These are phyloP conservation scores for Amblyteles armatorius DNA, from an alignment of 2,888 invertebrate genomes.

Conservation along the genomic window DNA sequence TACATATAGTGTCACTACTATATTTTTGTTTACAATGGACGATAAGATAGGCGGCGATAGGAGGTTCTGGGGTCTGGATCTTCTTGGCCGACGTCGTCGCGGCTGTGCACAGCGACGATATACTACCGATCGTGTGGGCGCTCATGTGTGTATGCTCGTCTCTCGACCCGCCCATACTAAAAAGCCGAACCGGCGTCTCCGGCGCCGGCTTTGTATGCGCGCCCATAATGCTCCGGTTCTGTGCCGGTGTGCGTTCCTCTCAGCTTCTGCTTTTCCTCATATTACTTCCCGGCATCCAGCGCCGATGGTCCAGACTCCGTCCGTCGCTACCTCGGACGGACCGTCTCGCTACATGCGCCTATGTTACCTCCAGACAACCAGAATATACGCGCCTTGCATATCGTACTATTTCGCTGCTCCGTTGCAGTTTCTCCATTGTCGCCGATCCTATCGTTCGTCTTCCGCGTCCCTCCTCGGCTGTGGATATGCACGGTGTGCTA, in stretches of 20 bases:
- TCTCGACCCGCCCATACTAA: conserved; percentile 49
- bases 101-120: conserved; percentile 9
- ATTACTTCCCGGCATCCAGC: conserved; percentile 56
- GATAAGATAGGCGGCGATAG: conserved; percentile 49
- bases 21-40: conserved; percentile 40
- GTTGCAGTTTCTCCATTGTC: conserved; percentile 1
- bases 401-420: conserved; percentile 57
- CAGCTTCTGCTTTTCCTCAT: conserved; percentile 59
- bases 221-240: conserved; percentile 70
- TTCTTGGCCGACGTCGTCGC: conserved; percentile 29
- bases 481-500: conserved; percentile 26
- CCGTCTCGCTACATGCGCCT: background rate
- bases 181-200: conserved; percentile 73
- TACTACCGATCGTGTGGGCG: background rate
- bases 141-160: conserved; percentile 31
- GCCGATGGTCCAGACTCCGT: conserved; percentile 46
- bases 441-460: conserved; percentile 46
- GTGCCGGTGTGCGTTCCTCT: conserved; percentile 51
- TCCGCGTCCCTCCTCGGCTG: conserved; percentile 11
- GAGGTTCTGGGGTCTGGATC: conserved; percentile 12
- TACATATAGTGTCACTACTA: conserved; percentile 14
- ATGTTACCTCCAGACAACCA: conserved; percentile 30
- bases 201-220: conserved; percentile 74
- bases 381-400: conserved; percentile 51
- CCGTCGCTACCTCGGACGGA: conserved; percentile 30